Conservation (phyloP, 2,888 invertebrate genomes). For the Nephrotoma flavescens region DNA sequence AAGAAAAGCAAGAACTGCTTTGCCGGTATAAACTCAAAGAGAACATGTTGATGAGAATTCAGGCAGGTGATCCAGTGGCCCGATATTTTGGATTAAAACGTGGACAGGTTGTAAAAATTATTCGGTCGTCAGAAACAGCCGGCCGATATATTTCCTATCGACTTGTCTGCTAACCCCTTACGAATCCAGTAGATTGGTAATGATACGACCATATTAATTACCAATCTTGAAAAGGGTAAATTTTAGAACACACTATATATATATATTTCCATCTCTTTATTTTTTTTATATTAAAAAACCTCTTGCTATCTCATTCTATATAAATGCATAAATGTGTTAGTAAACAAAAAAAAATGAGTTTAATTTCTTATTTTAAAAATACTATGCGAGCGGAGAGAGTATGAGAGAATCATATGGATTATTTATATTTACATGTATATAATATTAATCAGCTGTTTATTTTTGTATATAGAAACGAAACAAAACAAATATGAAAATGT, state of each 20-base stretch:
- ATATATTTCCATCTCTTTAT: neutral
- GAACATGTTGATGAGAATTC: conserved; percentile 97
- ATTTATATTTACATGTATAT: neutral
- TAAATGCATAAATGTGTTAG: neutral
- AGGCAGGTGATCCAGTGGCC: conserved; percentile 96
- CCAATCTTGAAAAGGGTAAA: no score
- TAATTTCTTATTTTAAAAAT: neutral
- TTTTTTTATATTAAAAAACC: neutral
- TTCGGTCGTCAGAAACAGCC: conserved; percentile 93
- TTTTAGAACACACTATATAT: neutral
- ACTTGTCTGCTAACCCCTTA: conserved; percentile 55
- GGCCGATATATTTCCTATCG: conserved; percentile 97
- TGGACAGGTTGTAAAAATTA: conserved; percentile 98
- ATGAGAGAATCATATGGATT: neutral
- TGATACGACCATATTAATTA: no score
- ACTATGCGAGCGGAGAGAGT: neutral
- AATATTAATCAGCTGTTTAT: neutral
- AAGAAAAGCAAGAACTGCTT: conserved; percentile 92
- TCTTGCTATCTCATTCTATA: neutral
- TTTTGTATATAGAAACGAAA: neutral
- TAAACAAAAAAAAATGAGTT: neutral
- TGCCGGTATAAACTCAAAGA: conserved; percentile 88
- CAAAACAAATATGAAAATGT: neutral
- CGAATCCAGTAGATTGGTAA: neutral
- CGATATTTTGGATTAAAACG: conserved; percentile 96